These are phyloP conservation scores for Varanus salvator DNA, from an alignment of 2,113 vertebrate genomes.

Conservation along the genomic window DNA sequence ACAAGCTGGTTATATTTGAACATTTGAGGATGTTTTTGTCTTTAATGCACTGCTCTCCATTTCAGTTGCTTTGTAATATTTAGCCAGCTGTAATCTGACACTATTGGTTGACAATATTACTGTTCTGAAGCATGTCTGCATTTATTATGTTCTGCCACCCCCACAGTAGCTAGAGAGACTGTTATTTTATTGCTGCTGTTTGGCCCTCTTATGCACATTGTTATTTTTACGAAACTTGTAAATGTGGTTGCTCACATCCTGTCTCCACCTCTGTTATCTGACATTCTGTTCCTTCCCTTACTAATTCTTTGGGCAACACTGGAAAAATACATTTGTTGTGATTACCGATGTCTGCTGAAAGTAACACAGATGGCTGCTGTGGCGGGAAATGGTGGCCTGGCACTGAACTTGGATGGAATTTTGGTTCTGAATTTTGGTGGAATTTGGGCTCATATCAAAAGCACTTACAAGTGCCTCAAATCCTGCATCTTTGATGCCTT, in stretches of 20 bases:
- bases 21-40: constrained; percentile 30
- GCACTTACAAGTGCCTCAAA: neutral
- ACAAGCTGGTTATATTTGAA: constrained; percentile 24
- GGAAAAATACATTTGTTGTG: neutral
- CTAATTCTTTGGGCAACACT: neutral
- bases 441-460: neutral
- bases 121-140: neutral
- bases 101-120: neutral
- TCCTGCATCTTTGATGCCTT: neutral
- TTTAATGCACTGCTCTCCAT: constrained; percentile 8
- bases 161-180: neutral
- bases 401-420: neutral
- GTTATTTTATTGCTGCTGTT: constrained; percentile 6
- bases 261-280: neutral
- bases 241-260: neutral
- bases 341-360: neutral
- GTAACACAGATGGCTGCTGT: neutral
- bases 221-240: constrained; percentile 15
- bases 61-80: constrained; percentile 35
- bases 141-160: constrained; percentile 4
- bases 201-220: neutral
- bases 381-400: neutral
- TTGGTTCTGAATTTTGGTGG: neutral
- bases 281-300: neutral
- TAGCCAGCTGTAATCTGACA: neutral